phyloP scores from a whole-genome alignment of 2,888 invertebrate genomes.

The Odontomyia ornata region DNA sequence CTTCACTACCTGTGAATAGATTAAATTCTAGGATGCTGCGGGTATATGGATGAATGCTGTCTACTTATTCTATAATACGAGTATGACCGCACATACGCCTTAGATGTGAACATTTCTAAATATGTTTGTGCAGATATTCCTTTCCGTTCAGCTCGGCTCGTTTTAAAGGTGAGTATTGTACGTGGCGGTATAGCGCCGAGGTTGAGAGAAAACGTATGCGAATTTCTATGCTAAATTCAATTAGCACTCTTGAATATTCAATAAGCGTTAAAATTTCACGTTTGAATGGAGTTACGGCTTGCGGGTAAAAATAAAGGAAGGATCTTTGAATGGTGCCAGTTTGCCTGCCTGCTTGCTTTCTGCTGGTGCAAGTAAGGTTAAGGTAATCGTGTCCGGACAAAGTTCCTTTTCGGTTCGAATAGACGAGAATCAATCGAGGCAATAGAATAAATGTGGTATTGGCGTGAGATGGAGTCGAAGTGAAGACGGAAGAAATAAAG shows the following conservation, averaged over 20 bases:
- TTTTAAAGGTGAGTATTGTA: too few relatives aligned
- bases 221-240: conserved; percentile 44
- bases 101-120: background rate
- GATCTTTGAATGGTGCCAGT: background rate
- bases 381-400: too few relatives aligned
- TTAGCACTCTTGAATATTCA: conserved; percentile 50
- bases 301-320: conserved; percentile 8
- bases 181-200: too few relatives aligned
- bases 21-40: background rate
- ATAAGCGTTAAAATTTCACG: conserved; percentile 47
- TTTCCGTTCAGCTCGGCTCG: background rate
- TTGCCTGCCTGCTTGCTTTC: too few relatives aligned
- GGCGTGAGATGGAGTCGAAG: too few relatives aligned
- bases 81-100: background rate
- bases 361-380: too few relatives aligned
- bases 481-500: too few relatives aligned
- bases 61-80: background rate
- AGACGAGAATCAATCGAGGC: too few relatives aligned
- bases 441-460: too few relatives aligned
- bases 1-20: conserved; percentile 27
- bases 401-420: too few relatives aligned
- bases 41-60: background rate
- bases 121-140: background rate
- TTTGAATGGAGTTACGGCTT: conserved; percentile 29
- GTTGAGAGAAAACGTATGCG: background rate